Conservation (phyloP, 92 coral and sea anemone genomes). For the Porites cylindrica region DNA sequence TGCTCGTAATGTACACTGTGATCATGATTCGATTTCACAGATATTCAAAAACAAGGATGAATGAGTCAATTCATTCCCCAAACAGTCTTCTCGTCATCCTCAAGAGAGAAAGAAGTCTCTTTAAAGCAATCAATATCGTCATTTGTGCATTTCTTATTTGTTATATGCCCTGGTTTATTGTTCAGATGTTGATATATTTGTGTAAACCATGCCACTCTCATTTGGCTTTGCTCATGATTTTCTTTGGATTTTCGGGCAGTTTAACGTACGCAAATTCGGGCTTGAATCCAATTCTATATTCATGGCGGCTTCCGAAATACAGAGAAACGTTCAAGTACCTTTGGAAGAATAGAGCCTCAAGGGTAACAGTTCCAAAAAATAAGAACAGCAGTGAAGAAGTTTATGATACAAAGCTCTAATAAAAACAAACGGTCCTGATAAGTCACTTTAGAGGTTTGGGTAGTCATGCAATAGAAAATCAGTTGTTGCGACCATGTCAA, state of each 20-base stretch:
- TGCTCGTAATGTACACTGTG: background rate
- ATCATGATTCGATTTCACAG: slow-evolving; percentile 1
- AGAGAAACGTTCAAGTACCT: slow-evolving; percentile 24
- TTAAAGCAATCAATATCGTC: slow-evolving; percentile 7
- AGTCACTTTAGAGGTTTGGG: too few relatives aligned
- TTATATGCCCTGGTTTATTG: slow-evolving; percentile 33
- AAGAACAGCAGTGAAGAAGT: background rate
- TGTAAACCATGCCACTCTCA: slow-evolving; percentile 17
- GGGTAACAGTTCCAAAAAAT: background rate
- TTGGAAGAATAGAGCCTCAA: background rate
- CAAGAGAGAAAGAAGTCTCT: background rate
- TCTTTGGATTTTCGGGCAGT: slow-evolving; percentile 1
- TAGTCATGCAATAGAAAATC: too few relatives aligned
- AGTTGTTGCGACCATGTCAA: too few relatives aligned
- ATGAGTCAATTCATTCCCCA: background rate
- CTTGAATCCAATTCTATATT: slow-evolving; percentile 24
- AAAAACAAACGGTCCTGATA: background rate
- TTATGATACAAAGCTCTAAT: background rate
- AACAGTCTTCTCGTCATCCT: background rate
- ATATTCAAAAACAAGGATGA: background rate
- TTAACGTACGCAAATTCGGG: slow-evolving; percentile 28
- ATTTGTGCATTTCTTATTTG: slow-evolving; percentile 20
- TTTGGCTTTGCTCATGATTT: slow-evolving; percentile 25
- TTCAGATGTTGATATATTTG: slow-evolving; percentile 1
- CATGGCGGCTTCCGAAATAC: slow-evolving; percentile 42